These are phyloP conservation scores for Ctenicera cuprea DNA, from an alignment of 2,888 invertebrate genomes.

Conservation along the genomic window DNA sequence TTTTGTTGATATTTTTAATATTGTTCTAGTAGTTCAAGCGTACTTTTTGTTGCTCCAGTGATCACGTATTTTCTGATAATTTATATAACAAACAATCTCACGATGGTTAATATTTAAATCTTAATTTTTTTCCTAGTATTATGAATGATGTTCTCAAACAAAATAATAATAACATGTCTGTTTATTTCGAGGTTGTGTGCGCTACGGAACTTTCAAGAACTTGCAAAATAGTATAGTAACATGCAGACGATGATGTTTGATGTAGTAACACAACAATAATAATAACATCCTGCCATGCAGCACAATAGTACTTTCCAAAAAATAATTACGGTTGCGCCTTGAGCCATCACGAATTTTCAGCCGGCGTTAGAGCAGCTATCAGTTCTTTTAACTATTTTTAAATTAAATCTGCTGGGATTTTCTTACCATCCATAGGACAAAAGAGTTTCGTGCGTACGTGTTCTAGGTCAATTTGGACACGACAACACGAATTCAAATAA, in stretches of 20 bases:
- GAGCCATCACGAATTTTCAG: constrained; percentile 38
- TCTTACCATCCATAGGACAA: constrained; percentile 9
- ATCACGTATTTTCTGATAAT: too few species aligned
- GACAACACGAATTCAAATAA: constrained; percentile 22
- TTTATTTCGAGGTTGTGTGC: too few species aligned
- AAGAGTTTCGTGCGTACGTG: constrained; percentile 28
- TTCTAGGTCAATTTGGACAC: constrained; percentile 39
- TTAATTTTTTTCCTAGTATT: too few species aligned
- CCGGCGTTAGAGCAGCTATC: constrained; percentile 17
- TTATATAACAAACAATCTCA: too few species aligned
- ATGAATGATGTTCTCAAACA: too few species aligned
- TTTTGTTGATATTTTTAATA: too few species aligned
- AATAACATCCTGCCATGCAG: constrained; percentile 41
- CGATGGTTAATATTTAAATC: too few species aligned
- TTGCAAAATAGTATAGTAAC: constrained; percentile 36
- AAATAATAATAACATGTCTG: too few species aligned
- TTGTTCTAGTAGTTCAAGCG: too few species aligned
- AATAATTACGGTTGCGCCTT: constrained; percentile 40
- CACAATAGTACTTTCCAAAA: constrained; percentile 42
- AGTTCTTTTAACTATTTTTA: constrained; percentile 28
- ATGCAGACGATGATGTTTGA: constrained; percentile 19
- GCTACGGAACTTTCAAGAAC: constrained; percentile 14
- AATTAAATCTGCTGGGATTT: constrained; percentile 36
- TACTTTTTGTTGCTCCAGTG: too few species aligned
- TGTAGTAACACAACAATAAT: constrained; percentile 36